Conservation (phyloP, 2,113 vertebrate genomes). For the Microcebus tavaratra region DNA sequence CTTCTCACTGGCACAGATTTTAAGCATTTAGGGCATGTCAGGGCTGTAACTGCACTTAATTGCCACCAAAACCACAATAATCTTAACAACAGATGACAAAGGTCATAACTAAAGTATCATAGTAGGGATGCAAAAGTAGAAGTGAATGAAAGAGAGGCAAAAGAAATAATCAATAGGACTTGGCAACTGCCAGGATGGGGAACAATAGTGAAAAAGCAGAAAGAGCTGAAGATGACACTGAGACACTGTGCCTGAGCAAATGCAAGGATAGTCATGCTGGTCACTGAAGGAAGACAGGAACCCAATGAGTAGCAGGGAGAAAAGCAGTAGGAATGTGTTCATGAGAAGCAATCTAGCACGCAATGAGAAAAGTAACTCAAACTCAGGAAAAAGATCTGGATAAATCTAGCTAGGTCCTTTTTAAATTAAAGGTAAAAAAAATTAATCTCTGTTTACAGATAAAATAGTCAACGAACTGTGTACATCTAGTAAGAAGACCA, state of each 20-base stretch:
- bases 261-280: neutral
- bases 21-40: conserved; percentile 61
- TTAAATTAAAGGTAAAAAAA: neutral
- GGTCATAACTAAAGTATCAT: neutral
- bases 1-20: conserved; percentile 4
- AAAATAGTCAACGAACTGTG: neutral
- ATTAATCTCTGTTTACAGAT: neutral
- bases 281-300: conserved; percentile 5
- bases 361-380: neutral
- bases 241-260: neutral
- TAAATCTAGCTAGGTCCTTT: neutral
- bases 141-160: neutral
- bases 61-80: conserved; percentile 70
- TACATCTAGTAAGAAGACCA: neutral
- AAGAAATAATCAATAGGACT: neutral
- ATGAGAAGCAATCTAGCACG: neutral
- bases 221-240: neutral
- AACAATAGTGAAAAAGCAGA: neutral
- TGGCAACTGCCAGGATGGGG: neutral
- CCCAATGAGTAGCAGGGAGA: neutral
- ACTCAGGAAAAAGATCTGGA: neutral
- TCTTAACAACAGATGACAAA: neutral
- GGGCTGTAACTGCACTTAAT: conserved; percentile 73
- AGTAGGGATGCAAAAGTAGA: neutral
- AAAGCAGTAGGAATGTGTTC: neutral